Evolutionary conservation across 2,113 vertebrate species (phyloP).

Genomic region (Thunnus thynnus): DNA sequence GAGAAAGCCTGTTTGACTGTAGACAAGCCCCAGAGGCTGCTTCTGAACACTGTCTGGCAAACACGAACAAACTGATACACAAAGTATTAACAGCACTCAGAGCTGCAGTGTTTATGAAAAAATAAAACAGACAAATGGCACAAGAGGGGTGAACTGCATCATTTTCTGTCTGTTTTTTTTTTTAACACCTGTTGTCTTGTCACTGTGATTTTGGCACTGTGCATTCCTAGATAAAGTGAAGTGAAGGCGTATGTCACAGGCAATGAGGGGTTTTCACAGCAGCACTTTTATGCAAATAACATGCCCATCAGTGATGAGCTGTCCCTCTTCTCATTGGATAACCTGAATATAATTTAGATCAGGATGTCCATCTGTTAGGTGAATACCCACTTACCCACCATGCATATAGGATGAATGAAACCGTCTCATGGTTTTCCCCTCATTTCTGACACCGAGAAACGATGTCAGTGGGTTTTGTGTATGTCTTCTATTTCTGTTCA

Average conservation of each 20-base stretch:
- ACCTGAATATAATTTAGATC: slow-evolving; percentile 80
- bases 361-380: slow-evolving; percentile 76
- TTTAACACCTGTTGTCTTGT: slow-evolving; percentile 35
- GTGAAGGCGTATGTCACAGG: slow-evolving; percentile 54
- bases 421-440: slow-evolving; percentile 13
- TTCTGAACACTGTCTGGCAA: slow-evolving; percentile 67
- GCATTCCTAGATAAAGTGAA: slow-evolving; percentile 49
- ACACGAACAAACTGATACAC: slow-evolving; percentile 73
- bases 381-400: slow-evolving; percentile 56
- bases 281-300: slow-evolving; percentile 71
- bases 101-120: slow-evolving; percentile 56
- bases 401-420: slow-evolving; percentile 53
- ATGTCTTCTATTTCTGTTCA: slow-evolving; percentile 45
- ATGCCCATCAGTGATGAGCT: slow-evolving; percentile 64
- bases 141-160: slow-evolving; percentile 37
- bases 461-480: slow-evolving; percentile 47
- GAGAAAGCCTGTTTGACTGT: slow-evolving; percentile 67
- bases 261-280: slow-evolving; percentile 53
- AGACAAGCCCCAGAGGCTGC: slow-evolving; percentile 73
- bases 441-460: slow-evolving; percentile 38
- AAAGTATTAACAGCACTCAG: slow-evolving; percentile 64
- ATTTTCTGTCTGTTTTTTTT: slow-evolving; percentile 2
- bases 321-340: slow-evolving; percentile 72
- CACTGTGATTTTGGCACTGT: slow-evolving; percentile 34
- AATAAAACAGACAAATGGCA: slow-evolving; percentile 47